Conservation (phyloP, 53 echinoderm and acorn worm species). For the Stichopus horrens region DNA sequence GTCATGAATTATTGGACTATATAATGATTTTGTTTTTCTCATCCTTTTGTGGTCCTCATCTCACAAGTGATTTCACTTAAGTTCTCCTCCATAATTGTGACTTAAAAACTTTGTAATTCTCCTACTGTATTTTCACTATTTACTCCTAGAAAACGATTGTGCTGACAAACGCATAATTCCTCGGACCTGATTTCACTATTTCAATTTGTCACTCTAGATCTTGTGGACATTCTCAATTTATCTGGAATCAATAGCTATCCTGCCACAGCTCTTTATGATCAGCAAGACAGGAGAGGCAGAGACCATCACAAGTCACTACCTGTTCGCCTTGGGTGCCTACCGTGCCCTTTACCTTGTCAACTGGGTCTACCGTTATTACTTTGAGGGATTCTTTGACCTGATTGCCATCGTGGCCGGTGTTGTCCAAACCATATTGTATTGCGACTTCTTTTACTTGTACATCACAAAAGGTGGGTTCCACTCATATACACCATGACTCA, state of each 20-base stretch:
- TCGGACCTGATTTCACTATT: not conserved
- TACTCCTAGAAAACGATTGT: not conserved
- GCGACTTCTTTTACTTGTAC: conserved; percentile 99
- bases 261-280: conserved; percentile 99
- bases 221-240: conserved; percentile 99
- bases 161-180: not conserved
- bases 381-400: conserved; percentile 97
- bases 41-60: no score
- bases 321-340: conserved; percentile 92
- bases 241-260: conserved; percentile 94
- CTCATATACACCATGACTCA: no score
- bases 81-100: no score
- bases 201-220: conserved; percentile 56
- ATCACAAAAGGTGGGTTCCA: conserved; percentile 90
- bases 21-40: no score
- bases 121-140: no score
- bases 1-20: no score
- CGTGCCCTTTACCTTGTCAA: conserved; percentile 97
- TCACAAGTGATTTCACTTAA: no score
- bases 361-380: conserved; percentile 97
- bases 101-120: no score
- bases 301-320: conserved; percentile 97
- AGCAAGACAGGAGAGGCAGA: conserved; percentile 98
- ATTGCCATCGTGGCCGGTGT: conserved; percentile 97
- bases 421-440: conserved; percentile 98